Evolutionary conservation across 1,140 invertebrate genomes (phyloP).

Genomic region (Panagrolaimus sp.): DNA sequence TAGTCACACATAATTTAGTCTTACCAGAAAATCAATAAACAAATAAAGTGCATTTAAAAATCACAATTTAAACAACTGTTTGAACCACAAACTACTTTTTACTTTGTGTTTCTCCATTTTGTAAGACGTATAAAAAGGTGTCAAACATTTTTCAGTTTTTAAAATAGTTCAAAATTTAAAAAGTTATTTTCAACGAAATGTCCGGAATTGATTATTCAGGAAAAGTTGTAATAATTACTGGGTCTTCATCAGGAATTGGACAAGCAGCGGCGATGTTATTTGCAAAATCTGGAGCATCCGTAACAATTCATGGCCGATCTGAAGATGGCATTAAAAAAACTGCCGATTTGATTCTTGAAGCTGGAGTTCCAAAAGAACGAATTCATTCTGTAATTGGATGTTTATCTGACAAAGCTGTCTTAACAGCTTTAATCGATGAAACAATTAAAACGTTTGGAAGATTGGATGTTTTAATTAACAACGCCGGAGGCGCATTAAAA

Average conservation of each 20-base stretch:
- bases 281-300: neutral
- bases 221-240: conserved; percentile 2
- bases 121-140: too few species aligned
- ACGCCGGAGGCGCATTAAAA: neutral
- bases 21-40: too few species aligned
- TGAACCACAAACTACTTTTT: too few species aligned
- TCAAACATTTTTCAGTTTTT: too few species aligned
- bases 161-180: too few species aligned
- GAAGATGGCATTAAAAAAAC: neutral
- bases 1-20: too few species aligned
- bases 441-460: neutral
- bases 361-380: neutral
- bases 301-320: neutral
- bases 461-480: neutral
- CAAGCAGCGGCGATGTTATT: neutral
- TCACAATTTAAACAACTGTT: too few species aligned
- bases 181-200: too few species aligned
- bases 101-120: too few species aligned
- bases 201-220: too few species aligned
- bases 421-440: neutral
- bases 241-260: conserved; percentile 1
- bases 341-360: neutral
- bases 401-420: neutral
- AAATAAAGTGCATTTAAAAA: too few species aligned
- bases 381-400: neutral